Base-by-base conservation (phyloP, 2,113 vertebrate genomes). In the Axis porcinus region DNA sequence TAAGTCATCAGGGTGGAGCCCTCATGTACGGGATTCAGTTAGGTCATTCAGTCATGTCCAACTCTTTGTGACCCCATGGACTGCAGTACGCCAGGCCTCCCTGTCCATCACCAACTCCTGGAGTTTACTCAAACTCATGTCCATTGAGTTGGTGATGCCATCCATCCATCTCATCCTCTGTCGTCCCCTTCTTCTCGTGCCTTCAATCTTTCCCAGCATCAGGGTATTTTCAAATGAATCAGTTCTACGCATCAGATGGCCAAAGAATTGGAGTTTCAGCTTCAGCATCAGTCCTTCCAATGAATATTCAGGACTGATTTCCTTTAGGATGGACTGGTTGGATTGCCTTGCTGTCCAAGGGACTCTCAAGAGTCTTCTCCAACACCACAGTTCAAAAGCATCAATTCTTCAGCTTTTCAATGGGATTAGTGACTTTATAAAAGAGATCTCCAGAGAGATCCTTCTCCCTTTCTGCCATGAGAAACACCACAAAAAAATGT, bases 31-130 rank as follows among this genome's bases (percentile, higher is more conserved):
- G n/a, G 19, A 40, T 40, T 40, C n/a, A 70, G 67, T 70, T 70
- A 19, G 40, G n/a, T 40, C 11, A 0, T 2, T 12, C n/a, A 23
- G 5, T 70, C 67, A 0, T 40, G 19, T 70, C 67, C n/a, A 40
- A 6, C 19, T 70, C 67, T 70, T 40, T 70, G 67, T 21, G 11
- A 70, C 19, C n/a, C 10, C 67, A 40, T 40, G 67, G n/a, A 70
- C n/a, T 70, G n/a, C 19, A 70, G 5, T n/a, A 40, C 5, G 2
- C 19, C n/a, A 70, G 67, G 19, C 19, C 19, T 70, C 67, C 10
- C 0, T 40, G n/a, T 70, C 67, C 19, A 70, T 40, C n/a, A 70
- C 19, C 19, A 70, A 40, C 19, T 70, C 67, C 67, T 0, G 0
- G 10, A 40, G 23, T 23, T 40, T 23, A 70, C n/a, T 70, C 10